These are phyloP conservation scores for Amphilophus citrinellus DNA, from an alignment of 2,113 vertebrate species.

Conservation along the genomic window DNA sequence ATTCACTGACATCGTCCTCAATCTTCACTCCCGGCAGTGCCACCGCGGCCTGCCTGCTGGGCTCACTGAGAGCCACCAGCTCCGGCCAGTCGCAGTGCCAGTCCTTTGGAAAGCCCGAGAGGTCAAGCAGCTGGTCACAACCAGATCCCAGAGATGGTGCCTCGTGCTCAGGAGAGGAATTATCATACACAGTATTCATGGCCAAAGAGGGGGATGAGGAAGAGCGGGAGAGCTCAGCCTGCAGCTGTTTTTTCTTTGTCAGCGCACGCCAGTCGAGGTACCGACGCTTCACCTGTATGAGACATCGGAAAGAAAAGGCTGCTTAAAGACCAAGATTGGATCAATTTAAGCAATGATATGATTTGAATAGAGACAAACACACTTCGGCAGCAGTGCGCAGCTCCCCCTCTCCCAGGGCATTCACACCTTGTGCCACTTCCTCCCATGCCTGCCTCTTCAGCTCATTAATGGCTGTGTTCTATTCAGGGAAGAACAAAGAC, in stretches of 20 bases:
- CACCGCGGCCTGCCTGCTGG: slow-evolving; percentile 67
- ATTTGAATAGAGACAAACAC: neutral
- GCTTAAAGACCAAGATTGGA: neutral
- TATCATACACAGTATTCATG: slow-evolving; percentile 87
- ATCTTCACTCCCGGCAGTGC: slow-evolving; percentile 87
- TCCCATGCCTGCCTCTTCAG: slow-evolving; percentile 96
- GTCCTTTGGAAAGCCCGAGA: slow-evolving; percentile 87
- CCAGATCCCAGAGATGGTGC: slow-evolving; percentile 85
- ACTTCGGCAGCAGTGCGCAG: slow-evolving; percentile 90
- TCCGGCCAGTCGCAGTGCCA: slow-evolving; percentile 91
- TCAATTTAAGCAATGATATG: neutral
- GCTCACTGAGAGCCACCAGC: slow-evolving; percentile 87
- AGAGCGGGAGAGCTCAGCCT: slow-evolving; percentile 84
- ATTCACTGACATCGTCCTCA: slow-evolving; percentile 88
- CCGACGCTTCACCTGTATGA: slow-evolving; percentile 85
- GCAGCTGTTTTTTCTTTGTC: slow-evolving; percentile 92
- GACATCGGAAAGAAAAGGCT: neutral
- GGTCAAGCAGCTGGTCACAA: slow-evolving; percentile 88
- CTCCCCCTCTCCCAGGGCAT: slow-evolving; percentile 91
- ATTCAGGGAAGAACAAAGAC: slow-evolving; percentile 9
- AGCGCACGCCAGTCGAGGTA: slow-evolving; percentile 94
- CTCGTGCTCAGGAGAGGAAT: slow-evolving; percentile 89
- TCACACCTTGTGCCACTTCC: slow-evolving; percentile 94
- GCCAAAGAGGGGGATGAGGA: slow-evolving; percentile 59
- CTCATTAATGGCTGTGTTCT: slow-evolving; percentile 96